Conservation (phyloP, 1,140 invertebrate genomes). For the Cydia amplana region DNA sequence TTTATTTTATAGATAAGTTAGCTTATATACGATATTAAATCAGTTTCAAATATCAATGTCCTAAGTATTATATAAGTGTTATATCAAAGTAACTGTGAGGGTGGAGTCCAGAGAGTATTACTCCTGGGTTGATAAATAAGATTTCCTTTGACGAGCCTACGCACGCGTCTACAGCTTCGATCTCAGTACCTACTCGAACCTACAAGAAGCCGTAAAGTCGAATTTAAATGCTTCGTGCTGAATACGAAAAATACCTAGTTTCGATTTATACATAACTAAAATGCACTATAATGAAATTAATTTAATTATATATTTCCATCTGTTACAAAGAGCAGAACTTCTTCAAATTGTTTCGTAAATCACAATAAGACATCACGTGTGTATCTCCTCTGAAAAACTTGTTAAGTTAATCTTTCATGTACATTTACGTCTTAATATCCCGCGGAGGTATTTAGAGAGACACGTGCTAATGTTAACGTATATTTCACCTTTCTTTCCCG, state of each 20-base stretch:
- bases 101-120: too few species aligned
- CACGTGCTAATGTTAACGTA: not conserved
- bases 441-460: not conserved
- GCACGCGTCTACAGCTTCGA: not conserved
- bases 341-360: not conserved
- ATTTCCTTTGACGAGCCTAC: conserved; percentile 2
- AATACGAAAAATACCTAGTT: too few species aligned
- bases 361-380: not conserved
- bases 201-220: not conserved
- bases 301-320: too few species aligned
- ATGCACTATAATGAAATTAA: too few species aligned
- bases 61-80: too few species aligned
- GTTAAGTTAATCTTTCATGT: not conserved
- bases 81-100: too few species aligned
- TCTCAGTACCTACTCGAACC: not conserved
- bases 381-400: conserved; percentile 1
- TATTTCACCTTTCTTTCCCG: not conserved
- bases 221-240: not conserved
- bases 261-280: too few species aligned
- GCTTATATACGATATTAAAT: too few species aligned
- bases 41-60: too few species aligned
- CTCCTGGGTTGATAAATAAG: not conserved
- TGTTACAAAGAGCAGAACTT: too few species aligned
- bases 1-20: too few species aligned
- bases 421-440: not conserved